Conservation (phyloP, 2,113 vertebrate genomes). For the Gracilinanus agilis region DNA sequence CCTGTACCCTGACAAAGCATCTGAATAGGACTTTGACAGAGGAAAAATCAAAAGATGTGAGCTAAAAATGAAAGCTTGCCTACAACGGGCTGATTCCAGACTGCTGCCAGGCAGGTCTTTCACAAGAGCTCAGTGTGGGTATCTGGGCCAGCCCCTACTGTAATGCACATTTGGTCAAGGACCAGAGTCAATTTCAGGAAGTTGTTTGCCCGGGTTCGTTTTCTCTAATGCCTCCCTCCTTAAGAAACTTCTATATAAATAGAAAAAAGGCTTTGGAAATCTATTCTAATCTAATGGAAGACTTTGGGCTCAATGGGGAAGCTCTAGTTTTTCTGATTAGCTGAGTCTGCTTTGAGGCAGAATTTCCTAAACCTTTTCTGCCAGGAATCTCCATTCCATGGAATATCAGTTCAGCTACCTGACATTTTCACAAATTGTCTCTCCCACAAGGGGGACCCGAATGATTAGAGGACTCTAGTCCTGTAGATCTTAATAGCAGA, state of each 20-base stretch:
- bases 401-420: neutral
- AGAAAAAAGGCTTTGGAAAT: slow-evolving; percentile 28
- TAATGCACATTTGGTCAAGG: neutral
- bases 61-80: neutral
- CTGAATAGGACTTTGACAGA: neutral
- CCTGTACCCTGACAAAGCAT: neutral
- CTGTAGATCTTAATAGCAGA: neutral
- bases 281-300: neutral
- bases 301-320: neutral
- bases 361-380: neutral
- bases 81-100: neutral
- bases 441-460: neutral
- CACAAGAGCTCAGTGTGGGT: neutral
- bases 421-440: neutral
- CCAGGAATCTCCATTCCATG: neutral
- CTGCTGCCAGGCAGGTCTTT: neutral
- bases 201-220: neutral
- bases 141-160: neutral
- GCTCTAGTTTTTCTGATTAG: neutral
- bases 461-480: neutral
- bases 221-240: neutral
- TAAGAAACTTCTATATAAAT: neutral
- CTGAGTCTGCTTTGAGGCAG: neutral
- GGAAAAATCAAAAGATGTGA: neutral
- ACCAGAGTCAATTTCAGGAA: slow-evolving; percentile 21